Conservation (phyloP, 2,797 vertebrate genomes). For the Oophaga sylvatica region DNA sequence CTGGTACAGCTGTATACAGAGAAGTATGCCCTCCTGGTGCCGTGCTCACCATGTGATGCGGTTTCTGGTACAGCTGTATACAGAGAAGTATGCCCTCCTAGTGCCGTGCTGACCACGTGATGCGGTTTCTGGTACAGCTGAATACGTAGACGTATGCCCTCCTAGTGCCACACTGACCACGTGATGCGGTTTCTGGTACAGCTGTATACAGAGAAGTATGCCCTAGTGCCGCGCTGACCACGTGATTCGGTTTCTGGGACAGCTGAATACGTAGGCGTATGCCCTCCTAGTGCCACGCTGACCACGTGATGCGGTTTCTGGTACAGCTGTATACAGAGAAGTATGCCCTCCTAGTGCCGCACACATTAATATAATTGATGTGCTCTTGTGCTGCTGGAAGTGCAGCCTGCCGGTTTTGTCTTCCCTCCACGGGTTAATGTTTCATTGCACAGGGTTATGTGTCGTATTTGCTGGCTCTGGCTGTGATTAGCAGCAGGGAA, state of each 20-base stretch:
- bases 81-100: no score
- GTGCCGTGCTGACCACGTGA: background rate
- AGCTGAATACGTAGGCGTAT: background rate
- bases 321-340: background rate
- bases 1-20: background rate
- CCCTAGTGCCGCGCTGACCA: background rate
- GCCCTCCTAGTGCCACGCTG: no score
- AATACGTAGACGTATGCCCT: no score
- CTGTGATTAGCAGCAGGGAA: background rate
- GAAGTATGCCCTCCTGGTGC: no score
- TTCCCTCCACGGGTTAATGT: constrained; percentile 11
- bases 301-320: background rate
- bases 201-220: background rate
- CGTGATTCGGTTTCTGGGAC: background rate
- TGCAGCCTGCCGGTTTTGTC: background rate
- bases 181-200: background rate
- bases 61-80: background rate
- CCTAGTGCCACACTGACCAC: background rate
- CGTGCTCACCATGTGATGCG: background rate
- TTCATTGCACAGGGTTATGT: constrained; percentile 22
- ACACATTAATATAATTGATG: background rate
- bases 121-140: background rate
- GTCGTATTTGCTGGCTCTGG: constrained; percentile 7
- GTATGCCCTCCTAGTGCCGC: background rate
- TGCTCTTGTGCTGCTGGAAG: background rate